Evolutionary conservation across 2,113 vertebrate species (phyloP), one percentile per base, ranked within the genome.

Genomic region (Cyprinodon brontotheroides): DNA sequence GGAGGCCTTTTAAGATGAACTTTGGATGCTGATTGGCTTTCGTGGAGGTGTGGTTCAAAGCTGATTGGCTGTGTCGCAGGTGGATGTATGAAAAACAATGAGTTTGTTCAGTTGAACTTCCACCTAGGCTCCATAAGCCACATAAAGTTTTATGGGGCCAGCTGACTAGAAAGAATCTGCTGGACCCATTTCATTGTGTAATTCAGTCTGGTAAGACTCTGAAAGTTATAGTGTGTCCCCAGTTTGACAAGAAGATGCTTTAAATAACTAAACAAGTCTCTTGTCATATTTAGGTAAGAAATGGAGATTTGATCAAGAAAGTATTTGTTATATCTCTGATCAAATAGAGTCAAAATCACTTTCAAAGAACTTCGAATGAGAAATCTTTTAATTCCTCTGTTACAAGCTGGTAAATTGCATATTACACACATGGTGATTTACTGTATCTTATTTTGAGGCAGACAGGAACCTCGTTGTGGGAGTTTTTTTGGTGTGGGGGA

Each of bases 381-480:
- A 43, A 65, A 43, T 57, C 22, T 67, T 0, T 38, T 20, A 29
- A 9, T 60, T 70, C 68, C 13, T 14, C 13, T 17, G 50, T 48
- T 11, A n/a, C 3, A 48, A 39, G 61, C 77, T 66, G 47, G 14
- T 29, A 66, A 72, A 45, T 65, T 17, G 71, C 29, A 50, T 36
- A 38, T 70, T 82, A 50, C 15, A 65, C 11, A 72, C 22, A 65
- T 37, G 15, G 40, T 68, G 60, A 74, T 68, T 83, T 65, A 86
- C 71, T 65, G 74, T 78, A 70, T 79, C 65, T 80, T 75, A 65
- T 80, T 87, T 74, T 0, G n/a, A 50, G 74, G 68, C 69, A 84
- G 88, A 87, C 76, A 73, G 84, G 88, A 90, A 88, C 75, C 41
- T 85, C 4, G 68, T 60, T 82, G 87, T 80, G 81, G 83, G 85